Evolutionary conservation across 2,113 vertebrate genomes (phyloP).

Genomic region (Lucifuga dentata): DNA sequence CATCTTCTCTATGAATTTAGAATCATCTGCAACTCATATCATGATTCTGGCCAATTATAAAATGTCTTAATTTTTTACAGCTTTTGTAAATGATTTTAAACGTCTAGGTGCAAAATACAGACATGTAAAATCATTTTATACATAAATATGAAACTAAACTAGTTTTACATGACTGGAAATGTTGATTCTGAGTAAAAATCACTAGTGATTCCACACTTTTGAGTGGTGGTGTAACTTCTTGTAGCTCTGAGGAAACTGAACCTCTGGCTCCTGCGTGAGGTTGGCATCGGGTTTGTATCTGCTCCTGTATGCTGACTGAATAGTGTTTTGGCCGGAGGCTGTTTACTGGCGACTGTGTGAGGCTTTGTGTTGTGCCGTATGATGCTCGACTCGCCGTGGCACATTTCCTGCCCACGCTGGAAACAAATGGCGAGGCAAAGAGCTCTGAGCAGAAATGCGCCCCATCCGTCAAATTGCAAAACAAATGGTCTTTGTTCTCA

Average conservation of each 20-base stretch:
- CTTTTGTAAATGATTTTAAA: too few relatives aligned
- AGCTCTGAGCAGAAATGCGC: slow-evolving; percentile 18
- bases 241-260: not conserved
- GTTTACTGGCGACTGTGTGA: slow-evolving; percentile 18
- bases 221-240: too few relatives aligned
- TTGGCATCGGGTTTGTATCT: slow-evolving; percentile 20
- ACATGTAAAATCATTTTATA: too few relatives aligned
- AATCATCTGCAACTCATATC: too few relatives aligned
- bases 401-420: slow-evolving; percentile 3
- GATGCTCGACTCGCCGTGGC: slow-evolving; percentile 6
- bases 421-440: slow-evolving; percentile 6
- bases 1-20: too few relatives aligned
- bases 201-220: too few relatives aligned
- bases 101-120: too few relatives aligned
- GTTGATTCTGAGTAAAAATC: too few relatives aligned
- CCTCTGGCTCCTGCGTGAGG: not conserved
- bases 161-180: too few relatives aligned
- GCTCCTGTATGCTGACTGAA: not conserved
- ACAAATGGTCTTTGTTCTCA: slow-evolving; percentile 31
- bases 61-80: too few relatives aligned
- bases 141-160: too few relatives aligned
- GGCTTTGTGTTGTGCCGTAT: slow-evolving; percentile 17
- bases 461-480: slow-evolving; percentile 4
- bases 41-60: too few relatives aligned
- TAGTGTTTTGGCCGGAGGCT: slow-evolving; percentile 16